These are phyloP conservation scores for Sitodiplosis mosellana DNA, from an alignment of 1,140 invertebrate species.

Conservation along the genomic window DNA sequence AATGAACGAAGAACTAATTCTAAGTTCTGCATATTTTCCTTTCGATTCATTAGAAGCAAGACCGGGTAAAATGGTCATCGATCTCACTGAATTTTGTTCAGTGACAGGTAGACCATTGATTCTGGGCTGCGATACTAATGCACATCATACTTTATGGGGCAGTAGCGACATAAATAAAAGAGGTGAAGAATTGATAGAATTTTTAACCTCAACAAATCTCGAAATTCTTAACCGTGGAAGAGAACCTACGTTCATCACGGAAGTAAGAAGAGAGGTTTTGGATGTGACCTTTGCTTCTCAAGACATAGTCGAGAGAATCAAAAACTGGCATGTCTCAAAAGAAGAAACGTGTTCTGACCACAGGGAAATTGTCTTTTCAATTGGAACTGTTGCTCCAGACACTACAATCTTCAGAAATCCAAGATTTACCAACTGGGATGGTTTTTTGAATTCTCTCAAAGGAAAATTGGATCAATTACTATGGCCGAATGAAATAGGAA, in stretches of 20 bases:
- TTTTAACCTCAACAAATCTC: conserved; percentile 2
- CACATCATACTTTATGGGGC: conserved; percentile 1
- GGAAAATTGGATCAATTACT: too few relatives aligned
- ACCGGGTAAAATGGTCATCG: not conserved
- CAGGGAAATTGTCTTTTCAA: too few relatives aligned
- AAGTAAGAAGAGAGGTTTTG: not conserved
- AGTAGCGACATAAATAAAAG: conserved; percentile 1
- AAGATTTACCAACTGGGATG: too few relatives aligned
- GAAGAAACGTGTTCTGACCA: not conserved
- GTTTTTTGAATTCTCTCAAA: too few relatives aligned
- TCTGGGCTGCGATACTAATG: not conserved
- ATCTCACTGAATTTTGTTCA: not conserved
- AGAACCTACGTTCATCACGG: not conserved
- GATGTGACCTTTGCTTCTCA: not conserved
- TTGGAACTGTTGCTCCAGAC: too few relatives aligned
- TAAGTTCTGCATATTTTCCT: not conserved
- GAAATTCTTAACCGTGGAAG: not conserved
- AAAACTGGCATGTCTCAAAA: not conserved
- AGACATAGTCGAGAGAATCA: not conserved
- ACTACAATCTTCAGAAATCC: too few relatives aligned
- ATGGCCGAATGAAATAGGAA: too few relatives aligned
- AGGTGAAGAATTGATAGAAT: not conserved
- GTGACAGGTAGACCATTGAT: not conserved
- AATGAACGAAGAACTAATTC: not conserved
- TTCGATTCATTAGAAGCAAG: not conserved